Evolutionary conservation across 2,797 vertebrate species (phyloP), one percentile per base, ranked within the genome.

Genomic region (Chloroceryle amazona): DNA sequence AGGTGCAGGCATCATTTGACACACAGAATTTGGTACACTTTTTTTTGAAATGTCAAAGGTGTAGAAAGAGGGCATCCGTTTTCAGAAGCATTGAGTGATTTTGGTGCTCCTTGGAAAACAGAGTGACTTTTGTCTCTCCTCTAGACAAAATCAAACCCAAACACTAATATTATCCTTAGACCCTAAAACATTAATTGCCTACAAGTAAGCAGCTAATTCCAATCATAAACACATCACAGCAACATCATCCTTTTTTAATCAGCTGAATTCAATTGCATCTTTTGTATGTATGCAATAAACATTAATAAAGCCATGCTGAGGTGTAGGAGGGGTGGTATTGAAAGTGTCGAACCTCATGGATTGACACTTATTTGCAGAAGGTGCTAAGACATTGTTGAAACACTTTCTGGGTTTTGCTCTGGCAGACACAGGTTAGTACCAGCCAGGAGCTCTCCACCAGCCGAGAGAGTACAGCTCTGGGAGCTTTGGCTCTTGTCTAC

Each of bases 1-100:
- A n/a, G 62, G 74, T 31, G 22, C 2, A 1, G 19, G 16, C 14
- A 65, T 20, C 0, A 0, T 61, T 35, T 73, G 65, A 20, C 15
- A 37, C 7, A 41, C 4, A 35, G 67, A 54, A 61, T 68, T 57
- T 28, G 18, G 10, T 10, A 29, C 3, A 51, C 49, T 2, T 26
- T 6, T 0, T 31, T 86, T 52, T 55, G 72, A 21, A 80, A 71
- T 46, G 16, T 37, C 63, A 52, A 60, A 89, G 35, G 2, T 47
- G 7, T 47, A 90, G 62, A 74, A 31, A 80, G 42, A 68, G 13
- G 17, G 14, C 8, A 39, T 68, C 17, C 2, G 7, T 47, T 68
- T 83, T 61, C 31, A 66, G 28, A 81, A 86, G 9, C 49, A 51
- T 39, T 29, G 28, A 65, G 29, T 44, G 33, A 44, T 74, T 81